Evolutionary conservation across 2,888 invertebrate species (phyloP).

Genomic region (Tetranychus piercei): DNA sequence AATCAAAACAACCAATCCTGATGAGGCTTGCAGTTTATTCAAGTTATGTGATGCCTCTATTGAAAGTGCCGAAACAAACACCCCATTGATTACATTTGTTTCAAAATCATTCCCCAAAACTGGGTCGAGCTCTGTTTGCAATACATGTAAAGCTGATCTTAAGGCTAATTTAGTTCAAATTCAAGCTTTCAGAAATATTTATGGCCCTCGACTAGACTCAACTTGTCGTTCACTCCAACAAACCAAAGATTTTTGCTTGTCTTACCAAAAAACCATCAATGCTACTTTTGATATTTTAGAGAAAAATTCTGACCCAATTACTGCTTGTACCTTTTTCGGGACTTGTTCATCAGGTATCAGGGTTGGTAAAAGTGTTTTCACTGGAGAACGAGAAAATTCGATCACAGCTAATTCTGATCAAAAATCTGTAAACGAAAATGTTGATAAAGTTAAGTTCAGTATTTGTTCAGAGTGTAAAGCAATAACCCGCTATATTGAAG

Average conservation of each 20-base stretch:
- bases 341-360: no score
- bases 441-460: neutral
- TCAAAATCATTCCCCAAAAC: no score
- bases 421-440: neutral
- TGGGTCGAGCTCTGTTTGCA: no score
- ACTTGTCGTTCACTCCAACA: no score
- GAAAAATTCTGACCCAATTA: slow-evolving; percentile 51
- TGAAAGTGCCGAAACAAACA: neutral
- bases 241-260: slow-evolving; percentile 42
- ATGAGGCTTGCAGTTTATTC: slow-evolving; percentile 46
- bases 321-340: slow-evolving; percentile 43
- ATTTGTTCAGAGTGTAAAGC: slow-evolving; percentile 19
- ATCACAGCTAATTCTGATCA: no score
- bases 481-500: slow-evolving; percentile 18
- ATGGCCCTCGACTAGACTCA: no score
- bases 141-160: no score
- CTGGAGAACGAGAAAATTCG: no score
- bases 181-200: no score
- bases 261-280: slow-evolving; percentile 54
- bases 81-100: neutral
- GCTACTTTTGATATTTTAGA: slow-evolving; percentile 58
- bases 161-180: no score
- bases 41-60: slow-evolving; percentile 13
- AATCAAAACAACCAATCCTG: slow-evolving; percentile 50
- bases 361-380: no score